Conservation (phyloP, 1,140 invertebrate species). For the Plodia interpunctella region DNA sequence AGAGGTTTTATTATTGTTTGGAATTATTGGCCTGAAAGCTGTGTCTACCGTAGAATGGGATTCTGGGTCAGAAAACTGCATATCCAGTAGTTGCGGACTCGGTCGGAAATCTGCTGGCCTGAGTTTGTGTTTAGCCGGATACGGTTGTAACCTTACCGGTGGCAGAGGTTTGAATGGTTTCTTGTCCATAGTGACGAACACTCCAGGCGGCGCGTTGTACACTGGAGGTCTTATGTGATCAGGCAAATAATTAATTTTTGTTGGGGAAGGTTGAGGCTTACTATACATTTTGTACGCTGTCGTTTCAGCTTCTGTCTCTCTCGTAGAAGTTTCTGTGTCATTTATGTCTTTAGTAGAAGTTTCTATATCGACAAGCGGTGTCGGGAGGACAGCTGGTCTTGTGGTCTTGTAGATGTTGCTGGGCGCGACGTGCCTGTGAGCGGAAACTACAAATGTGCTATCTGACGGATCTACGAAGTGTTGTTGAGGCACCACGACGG, state of each 20-base stretch:
- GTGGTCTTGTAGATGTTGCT: constrained; percentile 45
- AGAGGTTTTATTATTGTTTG: neutral
- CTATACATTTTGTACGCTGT: constrained; percentile 35
- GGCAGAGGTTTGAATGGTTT: constrained; percentile 72
- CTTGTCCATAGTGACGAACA: constrained; percentile 69
- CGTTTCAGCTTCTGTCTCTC: constrained; percentile 30
- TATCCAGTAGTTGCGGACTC: constrained; percentile 59
- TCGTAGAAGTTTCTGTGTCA: constrained; percentile 32
- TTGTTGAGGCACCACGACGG: constrained; percentile 33
- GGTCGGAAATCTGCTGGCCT: constrained; percentile 60
- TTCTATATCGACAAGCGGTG: constrained; percentile 40
- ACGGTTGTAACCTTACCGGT: constrained; percentile 46
- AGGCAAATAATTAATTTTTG: constrained; percentile 49
- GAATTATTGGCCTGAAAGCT: constrained; percentile 59
- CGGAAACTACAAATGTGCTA: constrained; percentile 25
- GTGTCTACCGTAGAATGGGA: constrained; percentile 36
- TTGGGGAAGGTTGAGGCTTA: constrained; percentile 38
- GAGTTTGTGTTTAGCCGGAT: constrained; percentile 31
- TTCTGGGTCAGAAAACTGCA: constrained; percentile 47
- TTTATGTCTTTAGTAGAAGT: constrained; percentile 33
- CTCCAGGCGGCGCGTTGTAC: constrained; percentile 64
- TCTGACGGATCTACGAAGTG: constrained; percentile 26
- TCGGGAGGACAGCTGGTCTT: constrained; percentile 54
- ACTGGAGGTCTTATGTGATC: constrained; percentile 60
- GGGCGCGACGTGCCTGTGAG: constrained; percentile 32